Conservation (phyloP, 2,113 vertebrate genomes). For the Mustelus asterias region DNA sequence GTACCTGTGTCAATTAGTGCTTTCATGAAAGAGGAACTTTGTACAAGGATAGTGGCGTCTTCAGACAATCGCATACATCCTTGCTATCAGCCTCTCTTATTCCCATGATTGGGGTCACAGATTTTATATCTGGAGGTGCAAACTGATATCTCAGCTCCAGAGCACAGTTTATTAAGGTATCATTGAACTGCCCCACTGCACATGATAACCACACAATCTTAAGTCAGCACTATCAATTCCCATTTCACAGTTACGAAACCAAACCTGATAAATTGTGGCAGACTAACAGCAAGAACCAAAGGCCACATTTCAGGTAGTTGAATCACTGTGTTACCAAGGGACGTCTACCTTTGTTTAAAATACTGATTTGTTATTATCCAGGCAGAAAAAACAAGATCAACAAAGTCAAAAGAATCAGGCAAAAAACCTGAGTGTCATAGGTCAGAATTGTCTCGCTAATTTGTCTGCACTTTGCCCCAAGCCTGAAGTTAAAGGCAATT, state of each 20-base stretch:
- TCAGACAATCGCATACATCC: neutral
- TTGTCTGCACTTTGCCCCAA: neutral
- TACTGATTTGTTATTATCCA: neutral
- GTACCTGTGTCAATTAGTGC: neutral
- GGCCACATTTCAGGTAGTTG: conserved; percentile 12
- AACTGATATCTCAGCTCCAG: neutral
- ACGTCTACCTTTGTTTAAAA: neutral
- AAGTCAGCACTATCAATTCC: neutral
- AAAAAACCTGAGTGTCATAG: neutral
- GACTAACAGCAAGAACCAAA: neutral
- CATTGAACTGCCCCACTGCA: neutral
- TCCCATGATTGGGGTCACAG: neutral
- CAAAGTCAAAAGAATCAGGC: neutral
- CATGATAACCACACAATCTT: neutral
- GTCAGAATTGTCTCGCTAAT: neutral
- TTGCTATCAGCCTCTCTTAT: neutral
- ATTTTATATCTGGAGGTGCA: neutral
- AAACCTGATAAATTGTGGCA: conserved; percentile 1
- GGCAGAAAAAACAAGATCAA: neutral
- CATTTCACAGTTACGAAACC: neutral
- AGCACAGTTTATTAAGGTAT: neutral
- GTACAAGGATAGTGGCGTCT: neutral
- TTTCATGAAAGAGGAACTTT: neutral
- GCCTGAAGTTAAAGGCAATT: neutral
- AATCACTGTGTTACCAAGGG: neutral